Conservation (phyloP, 2,113 vertebrate species). For the Embiotoca jacksoni region DNA sequence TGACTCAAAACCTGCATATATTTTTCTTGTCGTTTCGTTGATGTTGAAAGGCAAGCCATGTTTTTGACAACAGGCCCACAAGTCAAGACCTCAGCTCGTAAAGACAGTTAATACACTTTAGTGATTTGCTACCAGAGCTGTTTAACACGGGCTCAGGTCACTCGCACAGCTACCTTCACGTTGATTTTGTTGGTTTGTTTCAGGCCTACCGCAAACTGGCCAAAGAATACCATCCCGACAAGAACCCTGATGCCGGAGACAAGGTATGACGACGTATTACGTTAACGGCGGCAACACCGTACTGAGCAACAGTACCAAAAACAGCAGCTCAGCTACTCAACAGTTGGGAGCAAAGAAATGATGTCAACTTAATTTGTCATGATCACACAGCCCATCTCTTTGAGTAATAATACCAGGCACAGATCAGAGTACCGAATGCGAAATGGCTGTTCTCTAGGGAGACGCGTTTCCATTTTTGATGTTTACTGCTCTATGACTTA, state of each 20-base stretch:
- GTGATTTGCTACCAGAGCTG: background rate
- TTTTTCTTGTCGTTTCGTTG: background rate
- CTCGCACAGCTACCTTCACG: background rate
- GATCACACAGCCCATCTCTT: constrained; percentile 22
- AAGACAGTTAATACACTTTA: constrained; percentile 22
- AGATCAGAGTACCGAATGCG: constrained; percentile 8
- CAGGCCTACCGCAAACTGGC: constrained; percentile 98
- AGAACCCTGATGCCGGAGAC: constrained; percentile 98
- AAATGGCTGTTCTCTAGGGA: background rate
- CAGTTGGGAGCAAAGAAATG: constrained; percentile 7
- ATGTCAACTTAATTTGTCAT: constrained; percentile 23
- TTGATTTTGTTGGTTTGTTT: constrained; percentile 50
- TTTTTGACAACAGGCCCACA: constrained; percentile 60
- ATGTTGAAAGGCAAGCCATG: constrained; percentile 55
- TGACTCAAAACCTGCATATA: background rate
- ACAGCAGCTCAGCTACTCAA: background rate
- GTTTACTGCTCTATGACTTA: background rate
- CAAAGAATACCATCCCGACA: constrained; percentile 99
- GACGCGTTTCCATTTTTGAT: background rate
- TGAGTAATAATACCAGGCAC: background rate
- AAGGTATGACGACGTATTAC: constrained; percentile 87
- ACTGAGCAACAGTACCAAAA: background rate
- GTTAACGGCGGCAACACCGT: background rate
- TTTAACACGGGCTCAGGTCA: background rate
- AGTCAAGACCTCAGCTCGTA: background rate